Evolutionary conservation across 2,888 invertebrate genomes (phyloP), one percentile per base, ranked within the genome.

Genomic region (Gymnocheta viridis): DNA sequence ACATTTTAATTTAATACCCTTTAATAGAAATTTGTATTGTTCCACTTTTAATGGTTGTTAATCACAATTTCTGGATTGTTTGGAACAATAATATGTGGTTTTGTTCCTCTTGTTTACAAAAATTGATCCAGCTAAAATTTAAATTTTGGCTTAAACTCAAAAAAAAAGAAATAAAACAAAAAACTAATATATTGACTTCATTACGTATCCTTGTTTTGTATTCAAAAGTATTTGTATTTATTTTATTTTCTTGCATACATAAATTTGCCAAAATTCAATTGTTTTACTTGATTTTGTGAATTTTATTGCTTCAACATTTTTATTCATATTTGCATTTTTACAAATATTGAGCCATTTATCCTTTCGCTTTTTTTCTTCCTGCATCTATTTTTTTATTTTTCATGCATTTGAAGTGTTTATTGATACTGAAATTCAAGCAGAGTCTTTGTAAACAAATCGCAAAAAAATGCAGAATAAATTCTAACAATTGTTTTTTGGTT

Each of bases 331-430:
- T 78, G 70, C 58, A 64, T 79, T 83, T 78, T 70, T 74, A 27
- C 72, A 56, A 82, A 82, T 74, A 81, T 82, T 78, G 73, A 84
- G 84, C 74, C 78, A 81, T 85, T 85, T 70, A 83, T 83, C 78
- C 80, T 51, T 82, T 80, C 32, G 32, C 29, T 79, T 82, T 47
- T 41, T 51, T 64, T 54, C n/a, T 47, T 44, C 35, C 32, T 38
- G 32, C 24, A 58, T 49, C 29, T 4, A 17, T 24, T 27, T 81
- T 78, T 27, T 64, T 56, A 64, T 67, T 47, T 44, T 66, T 72
- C 80, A 27, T n/a, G 62, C 80, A 77, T 80, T 88, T 91, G 90
- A 91, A 91, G 91, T 91, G 89, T 90, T 91, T 91, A 90, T 90
- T 91, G 91, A 90, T 87, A 87, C 87, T 86, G 87, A 88, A 88